Conservation (phyloP, 2,113 vertebrate genomes). For the Tetrao urogallus region DNA sequence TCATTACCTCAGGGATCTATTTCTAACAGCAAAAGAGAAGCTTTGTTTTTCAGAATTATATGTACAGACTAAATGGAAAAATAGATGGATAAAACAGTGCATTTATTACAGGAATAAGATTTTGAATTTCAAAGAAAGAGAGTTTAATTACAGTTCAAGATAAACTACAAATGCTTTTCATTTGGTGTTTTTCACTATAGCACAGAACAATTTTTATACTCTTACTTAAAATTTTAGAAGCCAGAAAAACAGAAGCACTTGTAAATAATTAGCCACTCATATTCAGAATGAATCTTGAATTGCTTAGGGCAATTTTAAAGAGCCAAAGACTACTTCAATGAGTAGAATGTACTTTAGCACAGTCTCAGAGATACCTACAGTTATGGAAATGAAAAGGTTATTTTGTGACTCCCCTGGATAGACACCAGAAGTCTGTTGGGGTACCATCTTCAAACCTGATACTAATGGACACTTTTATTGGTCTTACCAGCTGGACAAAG, state of each 20-base stretch:
- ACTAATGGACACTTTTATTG: not conserved
- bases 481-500: not conserved
- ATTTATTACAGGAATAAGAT: not conserved
- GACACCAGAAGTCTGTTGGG: not conserved
- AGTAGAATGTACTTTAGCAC: not conserved
- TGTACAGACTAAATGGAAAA: not conserved
- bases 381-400: not conserved
- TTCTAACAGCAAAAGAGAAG: not conserved
- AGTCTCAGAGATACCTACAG: not conserved
- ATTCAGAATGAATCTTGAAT: not conserved
- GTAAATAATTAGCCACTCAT: not conserved
- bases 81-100: not conserved
- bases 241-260: not conserved
- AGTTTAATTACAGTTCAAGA: not conserved
- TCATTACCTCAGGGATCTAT: not conserved
- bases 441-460: not conserved
- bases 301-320: not conserved
- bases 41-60: not conserved
- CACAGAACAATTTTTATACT: not conserved
- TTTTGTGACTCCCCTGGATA: not conserved
- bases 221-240: constrained; percentile 15
- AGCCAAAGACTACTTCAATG: not conserved
- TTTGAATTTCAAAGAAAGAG: not conserved
- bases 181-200: not conserved
- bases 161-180: not conserved